Evolutionary conservation across 2,888 invertebrate genomes (phyloP), one percentile per base, ranked within the genome.

Genomic region (Eupithecia dodoneata): DNA sequence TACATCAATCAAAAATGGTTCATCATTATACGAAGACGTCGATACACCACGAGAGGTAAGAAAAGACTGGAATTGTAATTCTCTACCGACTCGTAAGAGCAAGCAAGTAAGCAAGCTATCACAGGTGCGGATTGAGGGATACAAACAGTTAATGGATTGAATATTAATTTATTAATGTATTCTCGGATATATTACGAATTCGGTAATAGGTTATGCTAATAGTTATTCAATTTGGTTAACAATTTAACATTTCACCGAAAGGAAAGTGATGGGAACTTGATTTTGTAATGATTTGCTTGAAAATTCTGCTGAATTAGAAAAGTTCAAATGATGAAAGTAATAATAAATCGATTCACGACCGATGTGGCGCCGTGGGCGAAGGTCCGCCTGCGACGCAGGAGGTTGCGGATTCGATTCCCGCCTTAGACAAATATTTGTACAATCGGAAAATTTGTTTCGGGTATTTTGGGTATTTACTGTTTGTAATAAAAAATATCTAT

Each of bases 1-100:
- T 94, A 91, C 89, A 83, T 88, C 84, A 83, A 87, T 88, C 88
- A 93, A 94, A 94, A 93, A 94, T 94, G 93, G 93, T 92, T 92
- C 94, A 92, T 92, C 90, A 84, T 85, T 82, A 81, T 83, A 84
- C 83, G 72, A 81, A 84, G 83, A 79, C 82, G 82, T 82, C 77
- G 75, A 80, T 73, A 72, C 80, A 74, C 82, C 52, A 15, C 77
- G 80, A 67, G 75, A 76, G 75, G 72, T 72, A 80, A 81, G 78
- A 73, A 73, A 71, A 71, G 47, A 86, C 86, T 86, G 84, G 76
- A 10, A 71, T 18, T 13, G 13, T 44, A 52, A 55, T 70, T 18
- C n/a, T 41, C 42, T 49, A 9, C 13, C 12, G 1, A 65, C 80
- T 72, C 83, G 83, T 77, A 84, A 83, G 78, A 85, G 30, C 30